Percentiles rank a stretch among this genome's conserved stretches.
Evolutionary conservation across 2,113 vertebrate species (phyloP).

Genomic region (Istiophorus platypterus): DNA sequence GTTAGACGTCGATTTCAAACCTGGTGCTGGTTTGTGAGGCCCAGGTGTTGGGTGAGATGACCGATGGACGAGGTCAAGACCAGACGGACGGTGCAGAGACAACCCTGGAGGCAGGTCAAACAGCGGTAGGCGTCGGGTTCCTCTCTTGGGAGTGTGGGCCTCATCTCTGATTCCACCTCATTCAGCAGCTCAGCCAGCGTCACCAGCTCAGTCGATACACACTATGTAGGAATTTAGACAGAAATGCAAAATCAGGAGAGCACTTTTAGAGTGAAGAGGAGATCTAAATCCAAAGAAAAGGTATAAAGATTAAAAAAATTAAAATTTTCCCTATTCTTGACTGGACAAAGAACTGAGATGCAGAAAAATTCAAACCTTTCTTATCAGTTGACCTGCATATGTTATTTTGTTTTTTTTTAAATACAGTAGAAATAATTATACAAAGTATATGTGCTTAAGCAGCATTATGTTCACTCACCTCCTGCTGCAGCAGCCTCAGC

Average conservation of each 20-base stretch:
- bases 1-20: slow-evolving; percentile 42
- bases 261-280: no score
- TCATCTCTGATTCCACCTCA: slow-evolving; percentile 78
- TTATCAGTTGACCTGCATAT: background rate
- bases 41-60: slow-evolving; percentile 79
- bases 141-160: slow-evolving; percentile 48
- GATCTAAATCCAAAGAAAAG: no score
- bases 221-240: slow-evolving; percentile 46
- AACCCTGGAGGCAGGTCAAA: slow-evolving; percentile 80
- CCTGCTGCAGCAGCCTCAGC: slow-evolving; percentile 78
- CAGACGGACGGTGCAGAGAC: slow-evolving; percentile 77
- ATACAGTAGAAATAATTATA: background rate
- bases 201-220: slow-evolving; percentile 66
- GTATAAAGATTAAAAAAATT: no score
- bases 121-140: slow-evolving; percentile 77
- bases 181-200: slow-evolving; percentile 83
- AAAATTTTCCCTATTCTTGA: no score
- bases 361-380: no score
- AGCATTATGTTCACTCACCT: slow-evolving; percentile 78
- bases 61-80: slow-evolving; percentile 74
- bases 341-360: no score
- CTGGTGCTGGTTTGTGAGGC: slow-evolving; percentile 83
- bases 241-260: background rate
- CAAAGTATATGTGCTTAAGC: background rate
- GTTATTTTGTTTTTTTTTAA: background rate